Conservation (phyloP, 2,113 vertebrate genomes). For the Panthera uncia region DNA sequence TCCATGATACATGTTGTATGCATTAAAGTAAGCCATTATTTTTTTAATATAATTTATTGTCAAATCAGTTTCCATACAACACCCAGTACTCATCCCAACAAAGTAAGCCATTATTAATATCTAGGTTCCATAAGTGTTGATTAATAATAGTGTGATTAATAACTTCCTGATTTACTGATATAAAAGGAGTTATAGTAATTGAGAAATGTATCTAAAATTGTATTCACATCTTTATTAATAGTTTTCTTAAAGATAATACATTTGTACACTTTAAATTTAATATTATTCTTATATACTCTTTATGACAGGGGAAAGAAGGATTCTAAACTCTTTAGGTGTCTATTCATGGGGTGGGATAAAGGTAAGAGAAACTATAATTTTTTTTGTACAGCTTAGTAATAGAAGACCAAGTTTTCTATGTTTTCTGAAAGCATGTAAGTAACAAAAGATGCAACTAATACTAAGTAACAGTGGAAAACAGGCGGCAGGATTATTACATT, state of each 20-base stretch:
- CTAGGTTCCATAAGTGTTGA: background rate
- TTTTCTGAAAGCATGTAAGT: background rate
- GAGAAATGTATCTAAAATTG: background rate
- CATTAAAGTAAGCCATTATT: slow-evolving; percentile 17
- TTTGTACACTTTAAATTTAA: slow-evolving; percentile 12
- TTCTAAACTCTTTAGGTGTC: background rate
- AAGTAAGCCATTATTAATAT: slow-evolving; percentile 25
- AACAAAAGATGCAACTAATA: background rate
- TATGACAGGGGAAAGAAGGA: background rate
- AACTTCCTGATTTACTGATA: background rate
- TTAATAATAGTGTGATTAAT: slow-evolving; percentile 36
- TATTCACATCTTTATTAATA: slow-evolving; percentile 34
- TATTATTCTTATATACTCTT: background rate
- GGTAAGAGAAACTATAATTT: background rate
- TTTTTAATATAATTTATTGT: too few relatives aligned
- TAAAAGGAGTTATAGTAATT: background rate
- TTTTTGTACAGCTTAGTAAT: background rate
- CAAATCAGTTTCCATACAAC: too few relatives aligned
- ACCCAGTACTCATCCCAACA: too few relatives aligned
- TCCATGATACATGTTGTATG: slow-evolving; percentile 7
- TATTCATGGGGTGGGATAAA: background rate
- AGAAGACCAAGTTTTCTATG: background rate
- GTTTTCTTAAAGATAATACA: background rate
- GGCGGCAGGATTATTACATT: background rate
- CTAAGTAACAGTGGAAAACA: background rate